A percentile compares a stretch with the other conserved stretches of the same genome.
Evolutionary conservation across 2,113 vertebrate species (phyloP).

Genomic region (Macquaria australasica): DNA sequence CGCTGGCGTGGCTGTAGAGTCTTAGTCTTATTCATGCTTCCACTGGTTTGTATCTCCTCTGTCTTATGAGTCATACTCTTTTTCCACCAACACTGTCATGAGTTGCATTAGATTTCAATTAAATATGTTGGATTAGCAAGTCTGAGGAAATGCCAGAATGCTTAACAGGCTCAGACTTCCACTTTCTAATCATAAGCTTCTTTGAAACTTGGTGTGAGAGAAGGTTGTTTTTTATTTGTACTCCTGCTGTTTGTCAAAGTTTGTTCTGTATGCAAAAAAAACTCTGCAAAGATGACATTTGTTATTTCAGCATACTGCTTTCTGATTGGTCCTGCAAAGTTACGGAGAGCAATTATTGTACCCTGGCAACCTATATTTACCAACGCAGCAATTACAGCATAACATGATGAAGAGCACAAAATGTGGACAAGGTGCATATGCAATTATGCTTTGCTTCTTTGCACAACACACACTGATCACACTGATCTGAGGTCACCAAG

Average conservation of each 20-base stretch:
- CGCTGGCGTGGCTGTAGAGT: too few relatives aligned
- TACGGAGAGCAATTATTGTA: slow-evolving; percentile 10
- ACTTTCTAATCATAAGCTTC: slow-evolving; percentile 18
- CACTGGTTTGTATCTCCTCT: not conserved
- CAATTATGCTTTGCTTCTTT: slow-evolving; percentile 45
- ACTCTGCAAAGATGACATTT: not conserved
- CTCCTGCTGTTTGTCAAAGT: slow-evolving; percentile 11
- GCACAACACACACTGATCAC: not conserved
- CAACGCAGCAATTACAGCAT: slow-evolving; percentile 50
- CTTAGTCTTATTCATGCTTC: not conserved
- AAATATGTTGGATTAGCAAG: slow-evolving; percentile 20
- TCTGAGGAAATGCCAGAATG: not conserved
- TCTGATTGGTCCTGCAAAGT: not conserved
- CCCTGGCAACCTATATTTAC: slow-evolving; percentile 12
- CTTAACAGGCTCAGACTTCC: not conserved
- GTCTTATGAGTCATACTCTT: not conserved
- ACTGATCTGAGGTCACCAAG: slow-evolving; percentile 9
- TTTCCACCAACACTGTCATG: not conserved
- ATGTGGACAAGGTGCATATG: slow-evolving; percentile 17
- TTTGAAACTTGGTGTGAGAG: not conserved
- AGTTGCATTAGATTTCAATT: slow-evolving; percentile 18
- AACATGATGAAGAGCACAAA: slow-evolving; percentile 16
- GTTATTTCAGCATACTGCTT: not conserved
- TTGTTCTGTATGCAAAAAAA: not conserved
- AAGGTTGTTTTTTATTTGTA: not conserved